Evolutionary conservation across 1,140 invertebrate genomes (phyloP).

Genomic region (Oryctes rhinoceros): DNA sequence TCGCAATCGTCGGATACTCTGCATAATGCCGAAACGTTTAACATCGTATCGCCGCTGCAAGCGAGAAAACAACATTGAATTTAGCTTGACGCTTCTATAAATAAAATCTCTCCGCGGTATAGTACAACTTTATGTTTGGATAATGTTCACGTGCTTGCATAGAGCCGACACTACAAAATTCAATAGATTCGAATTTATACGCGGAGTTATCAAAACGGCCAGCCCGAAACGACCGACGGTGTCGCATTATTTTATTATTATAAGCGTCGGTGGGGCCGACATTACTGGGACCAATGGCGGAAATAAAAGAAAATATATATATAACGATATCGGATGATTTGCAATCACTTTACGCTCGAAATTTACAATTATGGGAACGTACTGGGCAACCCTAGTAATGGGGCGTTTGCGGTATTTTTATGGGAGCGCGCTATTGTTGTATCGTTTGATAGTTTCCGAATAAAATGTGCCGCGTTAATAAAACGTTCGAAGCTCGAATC

Average conservation of each 20-base stretch:
- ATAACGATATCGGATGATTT: neutral
- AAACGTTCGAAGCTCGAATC: neutral
- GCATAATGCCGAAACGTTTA: too few species aligned
- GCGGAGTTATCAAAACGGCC: neutral
- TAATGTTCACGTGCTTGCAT: neutral
- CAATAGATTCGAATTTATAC: constrained; percentile 1
- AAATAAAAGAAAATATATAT: neutral
- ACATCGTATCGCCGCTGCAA: too few species aligned
- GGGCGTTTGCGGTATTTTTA: neutral
- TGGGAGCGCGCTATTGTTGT: neutral
- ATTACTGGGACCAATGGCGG: neutral
- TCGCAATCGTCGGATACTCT: too few species aligned
- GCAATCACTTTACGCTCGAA: neutral
- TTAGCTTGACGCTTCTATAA: too few species aligned
- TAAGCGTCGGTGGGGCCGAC: neutral
- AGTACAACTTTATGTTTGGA: too few species aligned
- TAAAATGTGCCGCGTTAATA: neutral
- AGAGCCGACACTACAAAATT: neutral
- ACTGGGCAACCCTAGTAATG: neutral
- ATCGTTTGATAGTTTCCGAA: neutral
- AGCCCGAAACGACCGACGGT: neutral
- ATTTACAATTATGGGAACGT: constrained; percentile 23
- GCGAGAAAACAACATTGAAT: too few species aligned
- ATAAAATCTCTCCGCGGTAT: too few species aligned
- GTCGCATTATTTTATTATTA: constrained; percentile 6